Evolutionary conservation across 1,140 invertebrate species (phyloP).

Genomic region (Drosophila dunni): DNA sequence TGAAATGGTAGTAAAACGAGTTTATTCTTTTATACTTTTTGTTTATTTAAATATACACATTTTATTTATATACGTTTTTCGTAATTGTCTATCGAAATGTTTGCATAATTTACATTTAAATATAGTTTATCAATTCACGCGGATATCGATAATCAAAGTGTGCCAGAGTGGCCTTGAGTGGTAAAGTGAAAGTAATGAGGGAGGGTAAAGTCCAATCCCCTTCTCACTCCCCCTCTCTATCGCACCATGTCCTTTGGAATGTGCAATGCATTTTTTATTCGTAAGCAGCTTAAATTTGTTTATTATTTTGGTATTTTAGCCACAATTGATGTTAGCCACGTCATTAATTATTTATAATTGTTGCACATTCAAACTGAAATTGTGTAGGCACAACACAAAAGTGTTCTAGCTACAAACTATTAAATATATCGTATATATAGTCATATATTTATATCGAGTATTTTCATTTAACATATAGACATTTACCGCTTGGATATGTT

Average conservation of each 20-base stretch:
- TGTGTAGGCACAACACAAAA: conserved; percentile 39
- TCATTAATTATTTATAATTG: conserved; percentile 58
- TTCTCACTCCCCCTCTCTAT: not conserved
- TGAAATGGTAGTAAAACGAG: conserved; percentile 21
- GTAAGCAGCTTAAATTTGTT: conserved; percentile 43
- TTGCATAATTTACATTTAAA: conserved; percentile 66
- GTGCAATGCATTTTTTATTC: conserved; percentile 6
- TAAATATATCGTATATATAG: conserved; percentile 13
- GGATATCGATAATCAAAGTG: conserved; percentile 48
- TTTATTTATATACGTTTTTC: conserved; percentile 53
- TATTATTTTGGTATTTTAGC: conserved; percentile 21
- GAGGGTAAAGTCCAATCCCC: not conserved
- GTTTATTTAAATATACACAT: conserved; percentile 57
- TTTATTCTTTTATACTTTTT: conserved; percentile 5
- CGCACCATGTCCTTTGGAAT: conserved; percentile 15
- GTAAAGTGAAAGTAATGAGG: not conserved
- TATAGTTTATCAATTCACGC: conserved; percentile 65
- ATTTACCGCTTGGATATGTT: conserved; percentile 62
- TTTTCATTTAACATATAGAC: conserved; percentile 43
- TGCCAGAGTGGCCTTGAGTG: conserved; percentile 5
- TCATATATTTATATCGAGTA: conserved; percentile 29
- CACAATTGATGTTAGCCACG: not conserved
- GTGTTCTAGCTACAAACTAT: conserved; percentile 45
- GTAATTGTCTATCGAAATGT: conserved; percentile 35
- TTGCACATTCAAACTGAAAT: conserved; percentile 38